Percentiles rank a stretch among this genome's conserved stretches.
Evolutionary conservation across 2,113 vertebrate species (phyloP).

Genomic region (Speoplatyrhinus poulsoni): DNA sequence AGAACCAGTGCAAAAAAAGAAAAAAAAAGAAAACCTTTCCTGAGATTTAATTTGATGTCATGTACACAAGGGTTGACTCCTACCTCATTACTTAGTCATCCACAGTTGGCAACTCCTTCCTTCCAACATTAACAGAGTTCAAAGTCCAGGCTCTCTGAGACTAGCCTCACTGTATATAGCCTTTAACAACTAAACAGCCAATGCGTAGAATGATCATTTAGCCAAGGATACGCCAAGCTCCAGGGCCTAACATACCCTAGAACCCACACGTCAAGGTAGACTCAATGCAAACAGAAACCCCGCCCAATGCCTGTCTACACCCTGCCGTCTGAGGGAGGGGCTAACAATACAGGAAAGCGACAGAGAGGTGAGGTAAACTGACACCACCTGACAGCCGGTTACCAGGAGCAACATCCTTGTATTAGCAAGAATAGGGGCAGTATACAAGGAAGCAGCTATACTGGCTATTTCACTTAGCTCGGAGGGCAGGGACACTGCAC

Average conservation of each 20-base stretch:
- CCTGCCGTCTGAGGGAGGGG: conserved; percentile 52
- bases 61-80: conserved; percentile 20
- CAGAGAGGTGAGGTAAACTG: conserved; percentile 74
- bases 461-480: conserved; percentile 49
- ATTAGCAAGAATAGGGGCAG: conserved; percentile 40
- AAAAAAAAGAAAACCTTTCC: not conserved
- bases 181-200: conserved; percentile 42
- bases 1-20: not conserved
- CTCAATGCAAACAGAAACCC: conserved; percentile 52
- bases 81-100: conserved; percentile 52
- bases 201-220: conserved; percentile 19
- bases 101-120: conserved; percentile 38
- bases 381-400: conserved; percentile 70
- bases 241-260: not conserved
- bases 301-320: conserved; percentile 36
- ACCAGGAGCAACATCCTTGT: conserved; percentile 63
- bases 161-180: conserved; percentile 21
- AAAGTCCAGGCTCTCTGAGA: conserved; percentile 57
- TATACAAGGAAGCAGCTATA: conserved; percentile 54
- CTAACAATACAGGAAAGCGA: conserved; percentile 63
- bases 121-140: conserved; percentile 45
- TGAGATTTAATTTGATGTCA: conserved; percentile 6
- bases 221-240: conserved; percentile 13
- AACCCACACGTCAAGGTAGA: conserved; percentile 39
- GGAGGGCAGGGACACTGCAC: conserved; percentile 31